phyloP scores from a whole-genome alignment of 2,113 vertebrate genomes.

The Zosterops hypoxanthus region DNA sequence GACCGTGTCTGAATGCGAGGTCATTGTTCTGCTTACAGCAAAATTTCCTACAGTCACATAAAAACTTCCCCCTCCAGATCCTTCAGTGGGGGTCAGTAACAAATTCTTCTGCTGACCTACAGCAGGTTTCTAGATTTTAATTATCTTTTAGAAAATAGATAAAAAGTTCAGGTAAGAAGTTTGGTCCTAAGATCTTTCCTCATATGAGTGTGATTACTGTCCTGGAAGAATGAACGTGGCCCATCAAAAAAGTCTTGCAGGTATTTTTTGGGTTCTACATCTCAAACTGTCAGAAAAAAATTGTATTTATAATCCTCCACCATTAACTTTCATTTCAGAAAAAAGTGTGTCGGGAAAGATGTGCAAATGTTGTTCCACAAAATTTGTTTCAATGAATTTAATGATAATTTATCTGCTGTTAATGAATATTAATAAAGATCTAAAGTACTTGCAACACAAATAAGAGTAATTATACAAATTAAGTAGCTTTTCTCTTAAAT shows the following conservation, averaged over 20 bases:
- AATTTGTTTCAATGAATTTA: background rate
- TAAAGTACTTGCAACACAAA: accelerated
- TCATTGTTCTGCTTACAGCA: background rate
- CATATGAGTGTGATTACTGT: background rate
- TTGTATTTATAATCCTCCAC: background rate
- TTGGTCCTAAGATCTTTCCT: background rate
- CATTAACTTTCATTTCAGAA: background rate
- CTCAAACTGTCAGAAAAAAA: background rate
- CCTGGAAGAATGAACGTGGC: accelerated
- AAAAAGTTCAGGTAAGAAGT: background rate
- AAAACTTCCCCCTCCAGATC: background rate
- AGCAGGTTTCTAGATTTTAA: background rate
- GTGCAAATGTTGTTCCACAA: background rate
- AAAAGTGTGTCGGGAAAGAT: background rate
- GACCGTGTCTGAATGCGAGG: background rate
- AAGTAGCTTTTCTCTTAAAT: background rate
- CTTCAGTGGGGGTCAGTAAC: background rate
- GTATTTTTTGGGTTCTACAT: background rate
- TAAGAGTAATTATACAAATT: background rate
- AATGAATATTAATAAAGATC: background rate
- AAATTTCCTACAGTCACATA: background rate
- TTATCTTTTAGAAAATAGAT: background rate
- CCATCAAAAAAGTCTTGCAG: background rate
- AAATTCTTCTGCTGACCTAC: background rate
- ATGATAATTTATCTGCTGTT: background rate